Evolutionary conservation across 2,888 invertebrate genomes (phyloP).

Genomic region (Heteromurus nitidus): DNA sequence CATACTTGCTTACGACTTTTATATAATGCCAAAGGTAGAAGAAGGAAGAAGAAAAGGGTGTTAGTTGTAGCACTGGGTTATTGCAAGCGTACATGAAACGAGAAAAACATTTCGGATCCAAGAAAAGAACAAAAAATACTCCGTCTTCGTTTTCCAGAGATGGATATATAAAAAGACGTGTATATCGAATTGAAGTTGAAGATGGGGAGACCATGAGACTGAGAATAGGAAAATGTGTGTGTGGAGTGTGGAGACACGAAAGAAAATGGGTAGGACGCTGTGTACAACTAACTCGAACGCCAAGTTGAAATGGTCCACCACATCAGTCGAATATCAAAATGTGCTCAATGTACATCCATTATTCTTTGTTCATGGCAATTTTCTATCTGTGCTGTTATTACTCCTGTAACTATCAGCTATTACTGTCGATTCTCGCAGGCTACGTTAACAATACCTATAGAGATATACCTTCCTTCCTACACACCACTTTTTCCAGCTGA

Average conservation of each 20-base stretch:
- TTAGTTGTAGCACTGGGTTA: conserved; percentile 1
- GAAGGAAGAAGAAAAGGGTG: neutral
- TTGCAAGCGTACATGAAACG: neutral
- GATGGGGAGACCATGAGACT: neutral
- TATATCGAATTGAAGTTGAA: conserved; percentile 37
- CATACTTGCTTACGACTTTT: neutral
- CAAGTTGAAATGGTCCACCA: conserved; percentile 19
- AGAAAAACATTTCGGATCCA: conserved; percentile 18
- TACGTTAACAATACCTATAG: neutral
- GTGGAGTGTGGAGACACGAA: no score
- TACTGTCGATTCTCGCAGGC: neutral
- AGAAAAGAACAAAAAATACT: conserved; percentile 11
- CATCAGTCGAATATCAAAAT: conserved; percentile 27
- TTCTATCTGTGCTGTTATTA: conserved; percentile 19
- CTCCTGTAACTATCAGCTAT: conserved; percentile 14
- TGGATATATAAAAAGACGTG: conserved; percentile 31
- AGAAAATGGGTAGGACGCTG: neutral
- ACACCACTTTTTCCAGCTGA: neutral
- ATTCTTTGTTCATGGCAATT: conserved; percentile 29
- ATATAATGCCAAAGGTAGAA: conserved; percentile 9
- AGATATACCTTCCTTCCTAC: no score
- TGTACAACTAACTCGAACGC: no score
- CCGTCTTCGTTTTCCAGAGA: no score
- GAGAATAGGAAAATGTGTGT: neutral
- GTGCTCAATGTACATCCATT: conserved; percentile 34